phyloP scores from a whole-genome alignment of 2,888 invertebrate species.

The Mythimna albipuncta region DNA sequence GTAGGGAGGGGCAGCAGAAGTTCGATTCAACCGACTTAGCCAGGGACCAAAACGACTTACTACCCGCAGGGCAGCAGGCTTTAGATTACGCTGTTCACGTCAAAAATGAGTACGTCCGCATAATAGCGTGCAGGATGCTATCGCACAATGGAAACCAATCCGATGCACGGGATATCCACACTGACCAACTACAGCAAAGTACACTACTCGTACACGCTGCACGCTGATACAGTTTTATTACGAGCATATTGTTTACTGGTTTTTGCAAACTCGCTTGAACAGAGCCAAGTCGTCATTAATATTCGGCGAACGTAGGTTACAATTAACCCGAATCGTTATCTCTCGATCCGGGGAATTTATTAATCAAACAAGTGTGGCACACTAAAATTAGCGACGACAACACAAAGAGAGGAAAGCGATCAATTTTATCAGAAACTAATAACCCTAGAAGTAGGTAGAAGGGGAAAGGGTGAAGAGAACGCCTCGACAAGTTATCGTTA shows the following conservation, averaged over 20 bases:
- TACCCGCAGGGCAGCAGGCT: no score
- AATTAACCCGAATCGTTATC: conserved; percentile 13
- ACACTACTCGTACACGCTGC: not conserved
- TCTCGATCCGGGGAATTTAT: conserved; percentile 5
- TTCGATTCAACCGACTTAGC: no score
- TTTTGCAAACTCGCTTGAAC: not conserved
- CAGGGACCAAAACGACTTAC: no score
- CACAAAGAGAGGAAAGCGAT: not conserved
- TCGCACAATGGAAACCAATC: not conserved
- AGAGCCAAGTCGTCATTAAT: conserved; percentile 10
- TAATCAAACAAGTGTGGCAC: not conserved
- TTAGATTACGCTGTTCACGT: not conserved
- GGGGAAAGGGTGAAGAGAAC: no score
- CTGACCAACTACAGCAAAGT: conserved; percentile 3
- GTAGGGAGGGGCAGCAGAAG: no score
- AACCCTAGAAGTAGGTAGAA: no score
- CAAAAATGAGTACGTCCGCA: no score
- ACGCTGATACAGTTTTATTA: not conserved
- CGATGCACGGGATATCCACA: not conserved
- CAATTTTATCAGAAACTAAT: not conserved
- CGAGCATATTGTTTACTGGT: not conserved
- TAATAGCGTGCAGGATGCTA: not conserved
- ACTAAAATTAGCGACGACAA: not conserved
- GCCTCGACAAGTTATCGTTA: no score
- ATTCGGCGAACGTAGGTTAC: conserved; percentile 13